Evolutionary conservation across 2,888 invertebrate species (phyloP).

Genomic region (Lagria hirta): DNA sequence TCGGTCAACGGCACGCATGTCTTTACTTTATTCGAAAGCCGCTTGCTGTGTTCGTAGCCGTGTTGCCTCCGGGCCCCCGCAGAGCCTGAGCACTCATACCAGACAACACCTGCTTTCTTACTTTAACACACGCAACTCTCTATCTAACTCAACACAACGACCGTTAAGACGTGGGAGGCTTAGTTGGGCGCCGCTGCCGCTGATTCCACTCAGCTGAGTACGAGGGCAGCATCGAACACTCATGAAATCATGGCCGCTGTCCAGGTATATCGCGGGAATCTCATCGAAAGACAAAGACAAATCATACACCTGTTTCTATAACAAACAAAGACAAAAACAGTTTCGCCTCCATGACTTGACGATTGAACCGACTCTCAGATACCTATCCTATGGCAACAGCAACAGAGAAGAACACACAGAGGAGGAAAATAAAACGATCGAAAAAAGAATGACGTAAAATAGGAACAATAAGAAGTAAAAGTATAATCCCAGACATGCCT

Average conservation of each 20-base stretch:
- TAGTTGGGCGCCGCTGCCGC: conserved; percentile 35
- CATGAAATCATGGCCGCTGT: conserved; percentile 50
- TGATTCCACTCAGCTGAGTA: conserved; percentile 43
- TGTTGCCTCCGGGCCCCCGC: conserved; percentile 70
- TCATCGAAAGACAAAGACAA: conserved; percentile 14
- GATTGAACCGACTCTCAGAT: conserved; percentile 37
- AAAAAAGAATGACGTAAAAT: conserved; percentile 48
- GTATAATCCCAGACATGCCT: conserved; percentile 50
- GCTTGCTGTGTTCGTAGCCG: conserved; percentile 50
- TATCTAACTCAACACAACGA: no score
- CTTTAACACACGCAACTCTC: conserved; percentile 41
- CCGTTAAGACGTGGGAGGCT: conserved; percentile 16
- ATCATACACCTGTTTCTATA: conserved; percentile 2
- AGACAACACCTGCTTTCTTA: conserved; percentile 57
- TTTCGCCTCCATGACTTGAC: conserved; percentile 46
- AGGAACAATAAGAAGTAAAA: conserved; percentile 51
- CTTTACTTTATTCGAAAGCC: conserved; percentile 41
- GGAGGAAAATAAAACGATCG: conserved; percentile 47
- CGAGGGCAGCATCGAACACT: conserved; percentile 45
- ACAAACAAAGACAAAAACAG: conserved; percentile 20
- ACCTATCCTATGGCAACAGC: conserved; percentile 40
- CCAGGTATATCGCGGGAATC: conserved; percentile 36
- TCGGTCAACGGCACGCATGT: conserved; percentile 35
- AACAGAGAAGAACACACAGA: conserved; percentile 34
- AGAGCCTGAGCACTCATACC: no score